These are phyloP conservation scores for Alligator sinensis DNA, from an alignment of 2,113 vertebrate genomes.

Conservation along the genomic window DNA sequence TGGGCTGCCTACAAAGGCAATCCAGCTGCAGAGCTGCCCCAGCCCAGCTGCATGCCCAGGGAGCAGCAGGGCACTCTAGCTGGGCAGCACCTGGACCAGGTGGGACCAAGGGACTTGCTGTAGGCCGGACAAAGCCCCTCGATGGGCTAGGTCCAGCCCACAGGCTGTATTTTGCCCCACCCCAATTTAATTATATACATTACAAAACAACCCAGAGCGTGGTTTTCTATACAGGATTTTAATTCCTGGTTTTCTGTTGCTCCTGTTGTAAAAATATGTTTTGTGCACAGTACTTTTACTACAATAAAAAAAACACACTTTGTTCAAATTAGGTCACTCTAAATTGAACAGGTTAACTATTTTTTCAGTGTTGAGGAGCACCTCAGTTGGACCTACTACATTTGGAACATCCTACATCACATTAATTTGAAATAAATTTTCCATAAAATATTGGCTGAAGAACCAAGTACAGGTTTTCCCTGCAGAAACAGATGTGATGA, in stretches of 20 bases:
- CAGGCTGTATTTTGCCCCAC: background rate
- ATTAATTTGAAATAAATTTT: background rate
- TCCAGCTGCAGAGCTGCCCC: no score
- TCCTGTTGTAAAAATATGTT: slow-evolving; percentile 20
- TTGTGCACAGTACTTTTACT: background rate
- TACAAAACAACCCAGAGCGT: background rate
- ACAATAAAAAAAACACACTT: background rate
- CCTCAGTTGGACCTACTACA: background rate
- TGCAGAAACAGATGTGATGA: accelerated
- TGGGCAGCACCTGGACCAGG: no score
- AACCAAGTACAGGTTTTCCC: background rate
- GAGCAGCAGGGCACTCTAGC: no score
- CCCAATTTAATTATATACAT: background rate
- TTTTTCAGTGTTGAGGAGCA: background rate
- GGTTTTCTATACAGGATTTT: background rate
- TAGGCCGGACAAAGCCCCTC: no score
- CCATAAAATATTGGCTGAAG: background rate
- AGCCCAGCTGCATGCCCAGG: no score
- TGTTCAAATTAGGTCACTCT: background rate
- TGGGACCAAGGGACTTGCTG: no score
- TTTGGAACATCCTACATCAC: background rate
- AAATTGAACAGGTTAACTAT: background rate
- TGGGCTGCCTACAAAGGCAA: no score
- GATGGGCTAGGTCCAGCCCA: background rate
- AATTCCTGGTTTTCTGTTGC: background rate